Percentiles rank a stretch among this genome's conserved stretches.
These are phyloP conservation scores for Chrysemys picta DNA, from an alignment of 2,113 vertebrate genomes.

Conservation along the genomic window DNA sequence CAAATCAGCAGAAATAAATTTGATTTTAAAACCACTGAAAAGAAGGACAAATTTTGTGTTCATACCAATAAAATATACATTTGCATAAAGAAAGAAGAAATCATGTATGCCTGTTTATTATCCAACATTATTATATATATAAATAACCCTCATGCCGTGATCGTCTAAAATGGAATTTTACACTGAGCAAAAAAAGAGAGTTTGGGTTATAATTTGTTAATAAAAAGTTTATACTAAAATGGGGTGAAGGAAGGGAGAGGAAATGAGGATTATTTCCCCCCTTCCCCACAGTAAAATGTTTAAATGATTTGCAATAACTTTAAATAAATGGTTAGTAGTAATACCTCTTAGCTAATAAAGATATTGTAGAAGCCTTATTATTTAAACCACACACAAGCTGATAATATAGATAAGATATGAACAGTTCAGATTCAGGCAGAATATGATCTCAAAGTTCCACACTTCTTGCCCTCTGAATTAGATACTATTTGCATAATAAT, in stretches of 20 bases:
- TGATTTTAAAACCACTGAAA: conserved; percentile 14
- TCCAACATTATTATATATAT: background rate
- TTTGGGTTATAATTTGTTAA: background rate
- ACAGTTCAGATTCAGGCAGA: background rate
- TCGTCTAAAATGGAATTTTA: background rate
- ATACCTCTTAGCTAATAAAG: background rate
- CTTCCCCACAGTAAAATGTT: fast-evolving
- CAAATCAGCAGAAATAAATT: background rate
- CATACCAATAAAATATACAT: background rate
- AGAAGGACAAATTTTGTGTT: background rate
- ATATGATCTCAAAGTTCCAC: background rate
- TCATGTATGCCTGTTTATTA: background rate
- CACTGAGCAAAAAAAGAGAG: background rate
- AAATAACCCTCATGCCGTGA: background rate
- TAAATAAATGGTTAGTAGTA: background rate
- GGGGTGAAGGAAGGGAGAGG: background rate
- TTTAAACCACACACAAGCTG: background rate
- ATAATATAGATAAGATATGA: no score
- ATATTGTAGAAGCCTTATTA: background rate
- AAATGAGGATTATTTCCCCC: fast-evolving
- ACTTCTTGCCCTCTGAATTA: background rate
- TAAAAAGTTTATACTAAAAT: background rate
- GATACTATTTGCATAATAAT: background rate
- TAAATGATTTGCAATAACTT: background rate
- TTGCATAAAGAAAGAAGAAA: conserved; percentile 25